Evolutionary conservation across 2,797 vertebrate genomes (phyloP), one percentile per base, ranked within the genome.

Genomic region (Tokudaia tokunoshimensis): DNA sequence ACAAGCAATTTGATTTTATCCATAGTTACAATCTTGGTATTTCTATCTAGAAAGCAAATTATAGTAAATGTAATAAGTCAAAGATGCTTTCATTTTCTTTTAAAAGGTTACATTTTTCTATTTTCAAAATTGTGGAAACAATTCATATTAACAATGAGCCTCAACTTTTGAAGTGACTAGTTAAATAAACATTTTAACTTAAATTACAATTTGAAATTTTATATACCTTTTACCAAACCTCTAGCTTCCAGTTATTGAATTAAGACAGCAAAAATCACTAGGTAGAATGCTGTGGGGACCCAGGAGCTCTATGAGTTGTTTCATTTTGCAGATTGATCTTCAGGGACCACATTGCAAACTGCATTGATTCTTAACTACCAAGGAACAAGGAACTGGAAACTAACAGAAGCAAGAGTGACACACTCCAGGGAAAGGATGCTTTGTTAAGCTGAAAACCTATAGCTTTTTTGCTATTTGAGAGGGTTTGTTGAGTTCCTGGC

Each of bases 171-270:
- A 86, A 88, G 50, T 74, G 93, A 84, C 81, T 86, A 70, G 47
- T 84, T 79, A 81, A 88, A 85, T 85, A 79, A 86, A 65, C 12
- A 55, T 89, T 92, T 75, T 78, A 22, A 91, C 83, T 85, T 91
- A 76, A 91, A 94, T 86, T 92, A 81, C 52, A 78, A 82, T 96
- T 92, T 89, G 50, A 55, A 97, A 94, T 24, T 82, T 57, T 57
- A 50, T 79, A 86, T 44, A 82, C 24, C 5, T 67, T 75, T 85
- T 89, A 96, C 67, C 22, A 93, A 59, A 10, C 20, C 50, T 85
- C 52, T 57, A 94, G 37, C 20, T 34, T 86, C 89, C 8, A 41
- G 0, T 55, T 13, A 11, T 52, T 34, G 83, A 83, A 88, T 52
- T 31, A 84, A 76, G 61, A 19, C 6, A 22, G 44, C 50, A 52